Evolutionary conservation across 2,113 vertebrate genomes (phyloP), one percentile per base, ranked within the genome.

Genomic region (Irena cyanogastra): DNA sequence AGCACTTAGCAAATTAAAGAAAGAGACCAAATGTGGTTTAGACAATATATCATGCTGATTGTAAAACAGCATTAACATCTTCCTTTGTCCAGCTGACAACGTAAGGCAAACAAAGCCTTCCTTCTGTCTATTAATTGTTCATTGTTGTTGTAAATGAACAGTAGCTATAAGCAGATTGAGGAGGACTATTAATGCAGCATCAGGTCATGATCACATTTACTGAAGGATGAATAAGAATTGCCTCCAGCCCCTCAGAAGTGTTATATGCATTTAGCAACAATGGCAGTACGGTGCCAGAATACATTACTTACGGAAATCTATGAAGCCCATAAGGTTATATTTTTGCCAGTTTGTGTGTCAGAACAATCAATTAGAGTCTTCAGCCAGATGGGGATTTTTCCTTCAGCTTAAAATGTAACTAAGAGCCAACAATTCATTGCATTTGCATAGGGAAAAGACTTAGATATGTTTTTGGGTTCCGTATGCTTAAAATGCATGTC

Each of bases 1-100:
- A 85, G 54, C 66, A 90, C 59, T 92, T 72, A 88, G 11, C 65
- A 93, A 80, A 87, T 87, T 74, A 95, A 88, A 92, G 56, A 70
- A 60, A 69, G 77, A 89, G 92, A 82, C 22, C 6, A 20, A 94
- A 94, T 60, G 26, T 0, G 0, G 23, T 50, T 88, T 52, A 70
- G 59, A 56, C 83, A 87, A 69, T 53, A 28, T 66, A 70, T 70
- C 12, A 31, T 0, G 0, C 31, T 77, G 74, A 42, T 45, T 69
- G 26, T 47, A 31, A 74, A 88, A 77, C 17, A 83, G 23, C 39
- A 90, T 74, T 59, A 95, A 70, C 30, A 20, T 81, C 37, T 77
- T 75, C 14, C 68, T 80, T 91, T 86, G 35, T 88, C 68, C 68
- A 88, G 47, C 16, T 80, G 69, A 63, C 41, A 65, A 41, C 28